phyloP scores from a whole-genome alignment of 1,140 invertebrate genomes.

The Drosophila grimshawi region DNA sequence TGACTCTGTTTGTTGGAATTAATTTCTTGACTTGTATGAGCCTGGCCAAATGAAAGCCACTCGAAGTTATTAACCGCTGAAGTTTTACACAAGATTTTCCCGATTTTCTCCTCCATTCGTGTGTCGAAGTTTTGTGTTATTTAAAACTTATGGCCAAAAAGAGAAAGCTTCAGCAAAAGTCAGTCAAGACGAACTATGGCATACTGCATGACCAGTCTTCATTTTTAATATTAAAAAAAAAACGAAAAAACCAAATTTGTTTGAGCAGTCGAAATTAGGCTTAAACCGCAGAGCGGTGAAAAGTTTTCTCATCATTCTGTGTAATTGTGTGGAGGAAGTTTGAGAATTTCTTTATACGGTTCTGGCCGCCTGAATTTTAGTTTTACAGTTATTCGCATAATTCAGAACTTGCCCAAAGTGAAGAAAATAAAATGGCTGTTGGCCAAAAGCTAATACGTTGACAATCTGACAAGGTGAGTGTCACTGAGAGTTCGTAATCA shows the following conservation, averaged over 20 bases:
- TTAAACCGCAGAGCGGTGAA: background rate
- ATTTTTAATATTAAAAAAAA: background rate
- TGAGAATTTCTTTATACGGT: constrained; percentile 66
- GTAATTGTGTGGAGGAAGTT: constrained; percentile 71
- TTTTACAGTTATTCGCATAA: constrained; percentile 5
- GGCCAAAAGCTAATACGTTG: constrained; percentile 53
- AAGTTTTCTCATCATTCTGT: constrained; percentile 74
- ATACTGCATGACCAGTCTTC: background rate
- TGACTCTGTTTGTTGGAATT: background rate
- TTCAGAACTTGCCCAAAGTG: constrained; percentile 8
- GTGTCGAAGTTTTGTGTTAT: background rate
- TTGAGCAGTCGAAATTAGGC: background rate
- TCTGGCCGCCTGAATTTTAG: constrained; percentile 23
- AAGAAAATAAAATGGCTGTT: constrained; percentile 35
- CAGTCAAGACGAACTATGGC: background rate
- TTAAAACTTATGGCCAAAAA: too few relatives aligned
- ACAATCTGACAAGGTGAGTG: constrained; percentile 61
- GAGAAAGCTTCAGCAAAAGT: background rate
- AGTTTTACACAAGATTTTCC: background rate
- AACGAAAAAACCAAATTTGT: background rate
- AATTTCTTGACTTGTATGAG: background rate
- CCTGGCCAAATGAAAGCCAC: background rate
- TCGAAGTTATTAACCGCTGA: background rate
- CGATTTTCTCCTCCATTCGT: too few relatives aligned
- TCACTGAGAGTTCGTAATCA: constrained; percentile 18